These are phyloP conservation scores for Achroia grisella DNA, from an alignment of 1,140 invertebrate genomes.

Conservation along the genomic window DNA sequence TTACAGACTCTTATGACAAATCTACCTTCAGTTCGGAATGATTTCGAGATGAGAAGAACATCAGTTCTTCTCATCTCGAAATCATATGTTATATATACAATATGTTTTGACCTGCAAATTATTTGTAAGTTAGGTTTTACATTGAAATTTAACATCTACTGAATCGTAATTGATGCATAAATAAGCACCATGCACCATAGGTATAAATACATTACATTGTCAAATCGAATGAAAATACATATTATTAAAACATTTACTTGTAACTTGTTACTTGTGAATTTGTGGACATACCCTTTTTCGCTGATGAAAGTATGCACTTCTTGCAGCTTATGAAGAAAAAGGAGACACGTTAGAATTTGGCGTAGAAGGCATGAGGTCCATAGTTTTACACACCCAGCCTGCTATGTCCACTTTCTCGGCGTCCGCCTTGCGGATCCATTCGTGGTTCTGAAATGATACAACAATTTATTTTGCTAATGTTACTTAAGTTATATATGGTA, in stretches of 20 bases:
- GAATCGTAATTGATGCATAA: too few species aligned
- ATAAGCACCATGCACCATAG: too few species aligned
- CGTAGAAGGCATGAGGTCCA: constrained; percentile 87
- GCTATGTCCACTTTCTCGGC: constrained; percentile 93
- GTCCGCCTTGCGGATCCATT: constrained; percentile 93
- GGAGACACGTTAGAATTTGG: constrained; percentile 77
- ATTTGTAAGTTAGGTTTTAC: neutral
- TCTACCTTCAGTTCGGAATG: too few species aligned
- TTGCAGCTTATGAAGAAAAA: constrained; percentile 76
- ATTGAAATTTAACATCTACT: neutral
- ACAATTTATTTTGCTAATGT: neutral
- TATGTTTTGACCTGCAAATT: constrained; percentile 66
- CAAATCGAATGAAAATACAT: too few species aligned
- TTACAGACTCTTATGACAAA: too few species aligned
- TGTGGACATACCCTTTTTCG: constrained; percentile 70
- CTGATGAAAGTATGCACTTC: constrained; percentile 76
- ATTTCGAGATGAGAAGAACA: too few species aligned
- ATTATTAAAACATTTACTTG: too few species aligned
- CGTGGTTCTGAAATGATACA: constrained; percentile 82
- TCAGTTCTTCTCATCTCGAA: too few species aligned
- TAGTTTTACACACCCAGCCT: constrained; percentile 93
- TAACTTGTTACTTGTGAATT: neutral
- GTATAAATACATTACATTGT: too few species aligned
- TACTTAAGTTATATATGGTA: too few species aligned
- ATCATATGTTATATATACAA: too few species aligned